Percentiles rank a stretch among this genome's conserved stretches.
These are phyloP conservation scores for Agrochola macilenta DNA, from an alignment of 2,888 invertebrate species.

Conservation along the genomic window DNA sequence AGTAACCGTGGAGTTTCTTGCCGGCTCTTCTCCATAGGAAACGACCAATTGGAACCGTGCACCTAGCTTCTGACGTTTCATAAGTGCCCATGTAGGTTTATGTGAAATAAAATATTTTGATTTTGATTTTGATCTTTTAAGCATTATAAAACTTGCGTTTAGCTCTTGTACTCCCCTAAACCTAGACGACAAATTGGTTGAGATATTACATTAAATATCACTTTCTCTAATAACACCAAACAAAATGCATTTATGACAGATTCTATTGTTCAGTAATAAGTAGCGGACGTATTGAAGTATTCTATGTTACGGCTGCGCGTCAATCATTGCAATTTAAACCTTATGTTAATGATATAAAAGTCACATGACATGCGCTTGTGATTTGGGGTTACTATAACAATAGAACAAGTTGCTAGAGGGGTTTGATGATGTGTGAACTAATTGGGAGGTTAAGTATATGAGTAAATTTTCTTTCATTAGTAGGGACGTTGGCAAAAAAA, in stretches of 20 bases:
- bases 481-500: too few relatives aligned
- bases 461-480: slow-evolving; percentile 2
- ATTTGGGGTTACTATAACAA: slow-evolving; percentile 43
- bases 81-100: too few relatives aligned
- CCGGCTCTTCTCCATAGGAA: too few relatives aligned
- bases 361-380: background rate
- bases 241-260: slow-evolving; percentile 47
- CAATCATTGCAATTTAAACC: slow-evolving; percentile 6
- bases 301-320: background rate
- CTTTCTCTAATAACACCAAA: slow-evolving; percentile 22
- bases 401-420: slow-evolving; percentile 51
- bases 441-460: slow-evolving; percentile 8
- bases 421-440: slow-evolving; percentile 38
- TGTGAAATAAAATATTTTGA: too few relatives aligned
- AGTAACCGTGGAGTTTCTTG: too few relatives aligned
- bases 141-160: too few relatives aligned
- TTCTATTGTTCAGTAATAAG: slow-evolving; percentile 55
- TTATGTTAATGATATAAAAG: slow-evolving; percentile 4
- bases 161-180: too few relatives aligned
- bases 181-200: slow-evolving; percentile 6
- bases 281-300: slow-evolving; percentile 36
- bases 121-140: too few relatives aligned
- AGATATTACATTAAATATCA: slow-evolving; percentile 9
- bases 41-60: too few relatives aligned
- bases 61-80: too few relatives aligned